Conservation (phyloP, 2,888 invertebrate species). For the Conomelus anceps region DNA sequence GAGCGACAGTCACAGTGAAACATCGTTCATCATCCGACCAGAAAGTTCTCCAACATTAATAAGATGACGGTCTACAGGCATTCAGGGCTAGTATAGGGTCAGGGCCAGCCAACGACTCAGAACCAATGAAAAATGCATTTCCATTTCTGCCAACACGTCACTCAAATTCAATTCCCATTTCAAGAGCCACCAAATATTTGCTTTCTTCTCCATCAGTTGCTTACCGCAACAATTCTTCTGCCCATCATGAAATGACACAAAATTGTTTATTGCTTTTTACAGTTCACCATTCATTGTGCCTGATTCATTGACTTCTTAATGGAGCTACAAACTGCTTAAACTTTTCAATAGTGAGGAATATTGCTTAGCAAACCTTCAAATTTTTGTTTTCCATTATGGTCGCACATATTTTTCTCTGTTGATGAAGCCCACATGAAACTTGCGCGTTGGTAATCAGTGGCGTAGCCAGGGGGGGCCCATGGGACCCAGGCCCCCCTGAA, state of each 20-base stretch:
- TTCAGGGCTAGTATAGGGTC: too few relatives aligned
- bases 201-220: background rate
- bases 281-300: background rate
- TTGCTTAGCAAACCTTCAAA: background rate
- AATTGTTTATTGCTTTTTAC: background rate
- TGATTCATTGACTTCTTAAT: background rate
- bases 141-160: background rate
- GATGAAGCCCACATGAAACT: too few relatives aligned
- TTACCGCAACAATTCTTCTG: too few relatives aligned
- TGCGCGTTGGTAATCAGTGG: too few relatives aligned
- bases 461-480: too few relatives aligned
- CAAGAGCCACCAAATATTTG: background rate
- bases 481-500: too few relatives aligned
- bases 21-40: too few relatives aligned
- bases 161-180: background rate
- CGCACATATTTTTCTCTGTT: too few relatives aligned
- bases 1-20: background rate
- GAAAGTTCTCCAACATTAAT: background rate
- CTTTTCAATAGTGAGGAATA: background rate
- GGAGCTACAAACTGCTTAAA: background rate
- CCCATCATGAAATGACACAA: too few relatives aligned
- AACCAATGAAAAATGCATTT: background rate
- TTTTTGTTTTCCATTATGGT: too few relatives aligned
- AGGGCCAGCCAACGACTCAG: too few relatives aligned
- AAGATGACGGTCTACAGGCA: background rate